A percentile compares a stretch with the other conserved stretches of the same genome.
Evolutionary conservation across 2,797 vertebrate species (phyloP).

Genomic region (Scolopax rusticola): DNA sequence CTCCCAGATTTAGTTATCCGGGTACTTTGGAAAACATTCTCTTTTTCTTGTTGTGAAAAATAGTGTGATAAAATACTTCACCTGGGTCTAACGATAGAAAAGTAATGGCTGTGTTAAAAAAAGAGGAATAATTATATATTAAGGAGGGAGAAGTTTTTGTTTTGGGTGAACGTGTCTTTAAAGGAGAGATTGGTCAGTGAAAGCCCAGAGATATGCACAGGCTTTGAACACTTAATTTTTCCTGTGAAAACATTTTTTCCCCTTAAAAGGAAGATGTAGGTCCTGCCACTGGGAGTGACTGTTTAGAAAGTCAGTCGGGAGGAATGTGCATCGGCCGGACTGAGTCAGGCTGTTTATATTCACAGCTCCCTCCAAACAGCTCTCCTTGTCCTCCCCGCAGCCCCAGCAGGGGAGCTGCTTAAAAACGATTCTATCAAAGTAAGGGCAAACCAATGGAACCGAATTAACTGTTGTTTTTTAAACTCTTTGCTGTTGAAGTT

Average conservation of each 20-base stretch:
- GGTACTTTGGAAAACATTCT: neutral
- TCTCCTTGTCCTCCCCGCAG: neutral
- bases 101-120: neutral
- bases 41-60: neutral
- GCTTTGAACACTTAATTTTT: conserved; percentile 68
- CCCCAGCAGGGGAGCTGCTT: conserved; percentile 44
- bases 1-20: neutral
- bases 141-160: conserved; percentile 1
- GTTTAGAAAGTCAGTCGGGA: conserved; percentile 65
- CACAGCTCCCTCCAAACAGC: neutral
- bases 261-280: conserved; percentile 80
- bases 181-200: neutral
- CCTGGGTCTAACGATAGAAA: neutral
- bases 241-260: conserved; percentile 81
- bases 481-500: neutral
- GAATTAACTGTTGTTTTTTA: conserved; percentile 18
- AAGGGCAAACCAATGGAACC: neutral
- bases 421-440: neutral
- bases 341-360: conserved; percentile 59
- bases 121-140: neutral
- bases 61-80: neutral
- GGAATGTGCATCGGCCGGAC: conserved; percentile 58
- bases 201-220: conserved; percentile 11
- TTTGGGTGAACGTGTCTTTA: neutral
- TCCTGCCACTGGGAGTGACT: conserved; percentile 65